Conservation (phyloP, 2,113 vertebrate species). For the Stictonetta naevosa region DNA sequence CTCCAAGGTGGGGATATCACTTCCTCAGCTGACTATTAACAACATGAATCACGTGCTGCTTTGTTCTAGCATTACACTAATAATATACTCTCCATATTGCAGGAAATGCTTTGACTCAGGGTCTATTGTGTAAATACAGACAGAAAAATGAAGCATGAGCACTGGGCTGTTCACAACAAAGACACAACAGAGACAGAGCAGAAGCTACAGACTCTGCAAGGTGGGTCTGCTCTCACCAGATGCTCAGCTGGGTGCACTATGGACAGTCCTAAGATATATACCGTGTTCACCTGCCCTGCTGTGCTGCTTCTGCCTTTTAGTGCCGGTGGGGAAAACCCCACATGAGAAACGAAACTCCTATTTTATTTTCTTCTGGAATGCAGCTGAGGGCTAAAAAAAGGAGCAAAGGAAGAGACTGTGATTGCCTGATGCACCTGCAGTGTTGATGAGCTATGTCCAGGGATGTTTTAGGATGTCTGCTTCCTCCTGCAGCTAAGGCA, state of each 20-base stretch:
- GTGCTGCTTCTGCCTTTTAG: not conserved
- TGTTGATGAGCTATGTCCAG: not conserved
- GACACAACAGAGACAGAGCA: not conserved
- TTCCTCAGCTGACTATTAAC: slow-evolving; percentile 30
- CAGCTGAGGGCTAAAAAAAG: not conserved
- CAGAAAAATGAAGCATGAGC: not conserved
- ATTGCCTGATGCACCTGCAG: not conserved
- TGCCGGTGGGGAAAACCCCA: not conserved
- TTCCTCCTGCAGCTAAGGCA: not conserved
- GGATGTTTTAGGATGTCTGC: not conserved
- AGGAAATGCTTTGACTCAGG: slow-evolving; percentile 31
- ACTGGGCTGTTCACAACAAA: not conserved
- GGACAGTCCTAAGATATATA: not conserved
- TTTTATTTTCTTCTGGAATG: not conserved
- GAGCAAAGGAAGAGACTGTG: not conserved
- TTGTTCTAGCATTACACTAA: slow-evolving; percentile 39
- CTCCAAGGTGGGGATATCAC: not conserved
- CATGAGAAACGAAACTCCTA: not conserved
- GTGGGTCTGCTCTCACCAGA: not conserved
- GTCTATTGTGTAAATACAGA: not conserved
- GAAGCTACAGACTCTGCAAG: not conserved
- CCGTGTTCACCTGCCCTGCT: not conserved
- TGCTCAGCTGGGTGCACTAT: not conserved
- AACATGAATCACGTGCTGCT: not conserved
- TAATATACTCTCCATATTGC: not conserved